Evolutionary conservation across 1,140 invertebrate species (phyloP).

Genomic region (Drosophila pectinifera): DNA sequence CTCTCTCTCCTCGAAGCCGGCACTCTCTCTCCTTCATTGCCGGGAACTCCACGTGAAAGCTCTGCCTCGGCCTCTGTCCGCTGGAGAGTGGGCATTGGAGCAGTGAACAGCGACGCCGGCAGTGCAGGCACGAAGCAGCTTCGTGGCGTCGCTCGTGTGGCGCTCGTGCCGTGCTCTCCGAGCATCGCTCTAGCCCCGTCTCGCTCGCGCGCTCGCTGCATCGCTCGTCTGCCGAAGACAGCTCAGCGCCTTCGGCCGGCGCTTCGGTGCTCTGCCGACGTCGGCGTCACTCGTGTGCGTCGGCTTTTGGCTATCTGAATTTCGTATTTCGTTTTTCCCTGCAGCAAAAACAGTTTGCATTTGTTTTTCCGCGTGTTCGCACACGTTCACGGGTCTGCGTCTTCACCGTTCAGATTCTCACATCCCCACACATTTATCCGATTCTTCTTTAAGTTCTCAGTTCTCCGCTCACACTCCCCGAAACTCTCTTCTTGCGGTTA

Average conservation of each 20-base stretch:
- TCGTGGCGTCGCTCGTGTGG: background rate
- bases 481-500: slow-evolving; percentile 30
- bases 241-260: slow-evolving; percentile 7
- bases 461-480: slow-evolving; percentile 29
- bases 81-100: slow-evolving; percentile 15
- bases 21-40: slow-evolving; percentile 2
- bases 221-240: slow-evolving; percentile 17
- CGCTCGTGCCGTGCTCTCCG: background rate
- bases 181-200: slow-evolving; percentile 45
- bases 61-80: slow-evolving; percentile 4
- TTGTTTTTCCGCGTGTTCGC: slow-evolving; percentile 85
- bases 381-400: slow-evolving; percentile 80
- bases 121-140: slow-evolving; percentile 11
- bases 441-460: slow-evolving; percentile 15
- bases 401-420: slow-evolving; percentile 32
- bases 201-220: slow-evolving; percentile 36
- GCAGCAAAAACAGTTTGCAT: slow-evolving; percentile 84
- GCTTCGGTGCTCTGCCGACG: slow-evolving; percentile 31
- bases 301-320: slow-evolving; percentile 30
- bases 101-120: slow-evolving; percentile 11
- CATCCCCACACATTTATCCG: slow-evolving; percentile 22
- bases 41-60: slow-evolving; percentile 25
- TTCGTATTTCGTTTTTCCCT: slow-evolving; percentile 46
- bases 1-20: background rate
- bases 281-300: slow-evolving; percentile 16